Evolutionary conservation across 2,113 vertebrate genomes (phyloP), one percentile per base, ranked within the genome.

Genomic region (Platanista minor): DNA sequence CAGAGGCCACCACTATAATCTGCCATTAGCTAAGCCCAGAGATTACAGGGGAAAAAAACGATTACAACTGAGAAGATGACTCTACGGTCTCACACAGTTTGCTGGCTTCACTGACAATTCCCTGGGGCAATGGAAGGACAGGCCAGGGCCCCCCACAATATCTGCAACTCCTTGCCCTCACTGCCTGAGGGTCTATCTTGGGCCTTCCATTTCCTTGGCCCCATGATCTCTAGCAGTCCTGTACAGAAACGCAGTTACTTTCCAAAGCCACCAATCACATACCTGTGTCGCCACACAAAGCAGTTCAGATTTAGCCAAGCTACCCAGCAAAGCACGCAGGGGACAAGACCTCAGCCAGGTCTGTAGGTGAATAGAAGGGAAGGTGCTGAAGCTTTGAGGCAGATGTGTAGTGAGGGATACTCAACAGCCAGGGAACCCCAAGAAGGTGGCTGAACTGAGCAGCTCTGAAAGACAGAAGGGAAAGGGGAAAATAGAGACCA

Each of bases 21-120:
- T 93, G 31, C 66, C 25, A n/a, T 12, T 52, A 89, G 15, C n/a
- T 49, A 86, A 94, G 10, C n/a, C 64, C 59, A 78, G 39, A 81
- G 69, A 90, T 27, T 8, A 36, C 39, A 81, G 46, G n/a, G 46
- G 23, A 69, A 41, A 80, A 62, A 49, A 74, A 14, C 27, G 0
- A 27, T 49, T n/a, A 66, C n/a, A 74, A 27, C 64, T 46, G 20
- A 10, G 64, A 87, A 31, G 41, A 43, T 9, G 18, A 69, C 21
- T 36, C 20, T 17, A 18, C 3, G 2, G n/a, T 82, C 66, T 52
- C 13, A 59, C 0, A 17, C 5, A 12, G 2, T 52, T 78, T 39
- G 25, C 10, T 8, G 10, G 29, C 81, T 75, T 75, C 80, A n/a
- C 0, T 29, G 31, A 25, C 21, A 36, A 8, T 11, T 17, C 23